Evolutionary conservation across 23 tunicate species (phyloP).

Genomic region (Diplosoma virens): DNA sequence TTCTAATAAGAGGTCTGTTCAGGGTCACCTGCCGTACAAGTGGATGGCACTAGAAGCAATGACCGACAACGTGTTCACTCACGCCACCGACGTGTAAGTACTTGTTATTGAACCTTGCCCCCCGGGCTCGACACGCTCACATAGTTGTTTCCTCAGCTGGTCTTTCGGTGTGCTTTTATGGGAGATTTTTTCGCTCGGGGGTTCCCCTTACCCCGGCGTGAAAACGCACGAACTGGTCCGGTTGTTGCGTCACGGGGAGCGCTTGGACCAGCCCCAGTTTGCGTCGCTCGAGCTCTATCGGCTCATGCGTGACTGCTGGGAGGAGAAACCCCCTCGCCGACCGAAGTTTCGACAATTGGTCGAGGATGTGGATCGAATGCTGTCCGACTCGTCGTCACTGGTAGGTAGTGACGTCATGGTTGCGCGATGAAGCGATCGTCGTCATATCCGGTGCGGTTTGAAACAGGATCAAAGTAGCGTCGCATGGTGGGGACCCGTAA

Average conservation of each 20-base stretch:
- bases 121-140: too few relatives aligned
- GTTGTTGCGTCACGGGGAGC: conserved; percentile 65
- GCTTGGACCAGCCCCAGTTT: conserved; percentile 87
- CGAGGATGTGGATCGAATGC: conserved; percentile 83
- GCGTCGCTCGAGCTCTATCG: conserved; percentile 69
- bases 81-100: conserved; percentile 94
- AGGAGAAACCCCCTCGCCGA: conserved; percentile 49
- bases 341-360: conserved; percentile 75
- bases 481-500: too few relatives aligned
- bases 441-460: too few relatives aligned
- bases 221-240: conserved; percentile 75
- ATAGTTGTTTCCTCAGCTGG: conserved; percentile 59
- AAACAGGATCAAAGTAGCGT: too few relatives aligned
- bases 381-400: conserved; percentile 52
- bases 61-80: conserved; percentile 79
- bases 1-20: too few relatives aligned
- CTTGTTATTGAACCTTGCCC: background rate
- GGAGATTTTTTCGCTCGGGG: conserved; percentile 84
- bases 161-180: conserved; percentile 90
- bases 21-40: conserved; percentile 96
- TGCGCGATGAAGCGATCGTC: too few relatives aligned
- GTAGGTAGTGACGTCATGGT: conserved; percentile 31
- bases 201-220: conserved; percentile 93
- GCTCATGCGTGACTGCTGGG: conserved; percentile 92
- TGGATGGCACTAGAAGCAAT: conserved; percentile 95